Evolutionary conservation across 1,140 invertebrate species (phyloP).

Genomic region (Hypsibius dujardini): DNA sequence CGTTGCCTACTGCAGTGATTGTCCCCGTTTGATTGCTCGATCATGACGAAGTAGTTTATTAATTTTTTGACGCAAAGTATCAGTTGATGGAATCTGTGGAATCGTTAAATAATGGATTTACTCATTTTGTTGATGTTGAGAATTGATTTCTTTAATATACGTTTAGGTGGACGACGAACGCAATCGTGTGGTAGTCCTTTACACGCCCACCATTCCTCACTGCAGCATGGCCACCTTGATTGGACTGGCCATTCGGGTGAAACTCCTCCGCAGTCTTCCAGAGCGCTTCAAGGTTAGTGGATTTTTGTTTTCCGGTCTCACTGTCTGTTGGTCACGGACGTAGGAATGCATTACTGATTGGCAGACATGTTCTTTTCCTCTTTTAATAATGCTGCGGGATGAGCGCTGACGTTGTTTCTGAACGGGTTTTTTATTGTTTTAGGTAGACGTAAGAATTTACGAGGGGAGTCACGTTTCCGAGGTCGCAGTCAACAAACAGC

Average conservation of each 20-base stretch:
- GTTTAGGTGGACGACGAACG: slow-evolving; percentile 33
- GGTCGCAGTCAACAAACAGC: slow-evolving; percentile 81
- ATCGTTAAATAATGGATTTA: too few relatives aligned
- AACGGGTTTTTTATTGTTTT: slow-evolving; percentile 38
- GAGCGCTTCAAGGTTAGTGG: slow-evolving; percentile 37
- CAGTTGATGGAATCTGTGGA: too few relatives aligned
- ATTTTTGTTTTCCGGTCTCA: too few relatives aligned
- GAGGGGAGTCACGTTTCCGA: slow-evolving; percentile 83
- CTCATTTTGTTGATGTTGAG: too few relatives aligned
- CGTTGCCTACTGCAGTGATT: too few relatives aligned
- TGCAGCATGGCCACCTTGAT: slow-evolving; percentile 98
- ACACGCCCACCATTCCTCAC: slow-evolving; percentile 96
- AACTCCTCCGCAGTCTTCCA: slow-evolving; percentile 68
- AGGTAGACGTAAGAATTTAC: slow-evolving; percentile 72
- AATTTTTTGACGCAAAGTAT: too few relatives aligned
- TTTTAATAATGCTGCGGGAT: background rate
- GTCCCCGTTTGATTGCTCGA: too few relatives aligned
- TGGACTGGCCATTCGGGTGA: slow-evolving; percentile 49
- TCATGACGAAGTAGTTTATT: too few relatives aligned
- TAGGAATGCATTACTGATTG: too few relatives aligned
- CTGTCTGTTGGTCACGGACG: too few relatives aligned
- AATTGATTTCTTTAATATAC: too few relatives aligned
- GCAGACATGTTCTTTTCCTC: slow-evolving; percentile 20
- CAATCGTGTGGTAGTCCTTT: slow-evolving; percentile 54
- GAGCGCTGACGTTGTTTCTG: background rate